These are phyloP conservation scores for Nyctibius bracteatus DNA, from an alignment of 2,113 vertebrate genomes.

Conservation along the genomic window DNA sequence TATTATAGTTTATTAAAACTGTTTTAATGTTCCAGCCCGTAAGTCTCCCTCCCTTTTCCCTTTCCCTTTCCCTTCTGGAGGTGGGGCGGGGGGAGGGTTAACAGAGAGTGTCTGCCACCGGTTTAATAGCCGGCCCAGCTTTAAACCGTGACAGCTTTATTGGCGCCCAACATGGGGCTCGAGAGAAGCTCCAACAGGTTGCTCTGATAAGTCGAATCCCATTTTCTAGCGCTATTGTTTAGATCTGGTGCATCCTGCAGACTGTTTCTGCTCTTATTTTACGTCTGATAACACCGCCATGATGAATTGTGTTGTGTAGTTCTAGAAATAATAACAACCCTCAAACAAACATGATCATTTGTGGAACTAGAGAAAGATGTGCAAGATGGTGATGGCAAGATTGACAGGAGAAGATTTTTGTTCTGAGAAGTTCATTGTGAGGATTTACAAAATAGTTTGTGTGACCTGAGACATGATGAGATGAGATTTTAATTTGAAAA, in stretches of 20 bases:
- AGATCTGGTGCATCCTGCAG: not conserved
- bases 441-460: not conserved
- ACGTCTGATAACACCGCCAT: not conserved
- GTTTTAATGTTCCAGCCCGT: too few relatives aligned
- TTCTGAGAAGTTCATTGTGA: not conserved
- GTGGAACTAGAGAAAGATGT: not conserved
- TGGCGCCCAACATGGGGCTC: too few relatives aligned
- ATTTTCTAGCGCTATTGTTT: not conserved
- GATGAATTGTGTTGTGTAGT: not conserved
- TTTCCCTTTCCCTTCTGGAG: too few relatives aligned
- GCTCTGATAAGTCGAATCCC: too few relatives aligned
- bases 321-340: not conserved
- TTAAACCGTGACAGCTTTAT: too few relatives aligned
- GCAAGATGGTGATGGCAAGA: not conserved
- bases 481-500: not conserved
- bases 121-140: too few relatives aligned
- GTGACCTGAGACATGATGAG: not conserved
- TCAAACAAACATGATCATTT: not conserved
- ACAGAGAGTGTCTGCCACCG: too few relatives aligned
- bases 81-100: too few relatives aligned
- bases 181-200: too few relatives aligned
- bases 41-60: too few relatives aligned
- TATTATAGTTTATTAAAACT: too few relatives aligned
- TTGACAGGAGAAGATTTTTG: not conserved
- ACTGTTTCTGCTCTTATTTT: not conserved